Percentiles rank a stretch among this genome's conserved stretches.
phyloP scores from a whole-genome alignment of 1,140 invertebrate genomes.

The Amyelois transitella region DNA sequence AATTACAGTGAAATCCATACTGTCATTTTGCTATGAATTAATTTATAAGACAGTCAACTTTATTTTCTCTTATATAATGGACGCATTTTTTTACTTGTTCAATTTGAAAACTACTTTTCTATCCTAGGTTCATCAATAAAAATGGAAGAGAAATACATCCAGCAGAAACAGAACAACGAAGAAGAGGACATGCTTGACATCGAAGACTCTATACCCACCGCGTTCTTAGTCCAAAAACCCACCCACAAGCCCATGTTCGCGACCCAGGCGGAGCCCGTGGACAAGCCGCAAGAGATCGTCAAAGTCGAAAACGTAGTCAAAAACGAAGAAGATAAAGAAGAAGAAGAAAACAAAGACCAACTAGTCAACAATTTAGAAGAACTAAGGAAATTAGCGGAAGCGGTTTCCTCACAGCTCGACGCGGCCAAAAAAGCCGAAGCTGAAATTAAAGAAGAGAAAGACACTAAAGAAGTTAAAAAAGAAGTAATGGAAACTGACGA shows the following conservation, averaged over 20 bases:
- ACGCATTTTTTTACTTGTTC: too few relatives aligned
- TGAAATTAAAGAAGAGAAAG: constrained; percentile 73
- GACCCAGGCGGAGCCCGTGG: constrained; percentile 50
- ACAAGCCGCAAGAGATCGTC: constrained; percentile 57
- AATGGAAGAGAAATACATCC: constrained; percentile 74
- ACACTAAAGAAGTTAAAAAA: constrained; percentile 59
- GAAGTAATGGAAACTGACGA: constrained; percentile 63
- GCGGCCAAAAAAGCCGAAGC: constrained; percentile 69
- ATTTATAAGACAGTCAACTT: too few relatives aligned
- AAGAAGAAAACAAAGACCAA: constrained; percentile 52
- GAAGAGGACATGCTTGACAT: constrained; percentile 70
- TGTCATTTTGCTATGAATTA: too few relatives aligned
- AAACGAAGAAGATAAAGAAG: constrained; percentile 39
- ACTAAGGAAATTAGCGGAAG: constrained; percentile 74
- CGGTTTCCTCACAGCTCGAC: constrained; percentile 69
- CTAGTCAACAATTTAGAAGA: constrained; percentile 73
- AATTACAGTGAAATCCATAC: too few relatives aligned
- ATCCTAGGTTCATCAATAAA: constrained; percentile 64
- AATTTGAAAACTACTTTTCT: constrained; percentile 1
- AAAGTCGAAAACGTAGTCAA: constrained; percentile 59
- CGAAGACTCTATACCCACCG: constrained; percentile 73
- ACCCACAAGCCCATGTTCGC: constrained; percentile 60
- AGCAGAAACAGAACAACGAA: constrained; percentile 63
- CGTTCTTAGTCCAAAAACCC: constrained; percentile 71
- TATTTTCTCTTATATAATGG: too few relatives aligned